Percentiles rank a stretch among this genome's conserved stretches.
phyloP scores from a whole-genome alignment of 2,797 vertebrate species.

The Amniataba percoides region DNA sequence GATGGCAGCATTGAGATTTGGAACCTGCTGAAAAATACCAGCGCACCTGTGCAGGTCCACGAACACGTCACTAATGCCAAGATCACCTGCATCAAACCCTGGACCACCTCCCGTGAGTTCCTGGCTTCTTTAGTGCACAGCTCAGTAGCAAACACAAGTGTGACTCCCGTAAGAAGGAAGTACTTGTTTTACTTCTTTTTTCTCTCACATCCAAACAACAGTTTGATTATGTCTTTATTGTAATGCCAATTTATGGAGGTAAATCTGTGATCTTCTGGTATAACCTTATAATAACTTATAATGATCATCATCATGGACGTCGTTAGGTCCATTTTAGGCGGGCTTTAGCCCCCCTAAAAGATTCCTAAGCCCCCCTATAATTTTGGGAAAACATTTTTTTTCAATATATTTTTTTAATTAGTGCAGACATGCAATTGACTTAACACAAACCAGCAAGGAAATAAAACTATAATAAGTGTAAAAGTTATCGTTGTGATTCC shows the following conservation, averaged over 20 bases:
- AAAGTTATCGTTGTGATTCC: too few relatives aligned
- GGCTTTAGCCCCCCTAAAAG: too few relatives aligned
- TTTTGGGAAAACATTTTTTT: too few relatives aligned
- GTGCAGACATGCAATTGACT: too few relatives aligned
- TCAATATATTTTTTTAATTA: too few relatives aligned
- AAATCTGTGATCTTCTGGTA: neutral
- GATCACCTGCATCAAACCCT: slow-evolving; percentile 90
- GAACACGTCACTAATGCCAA: slow-evolving; percentile 74
- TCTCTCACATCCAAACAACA: neutral
- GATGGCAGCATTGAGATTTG: slow-evolving; percentile 92
- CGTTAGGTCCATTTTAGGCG: too few relatives aligned
- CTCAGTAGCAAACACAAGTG: neutral
- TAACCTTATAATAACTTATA: too few relatives aligned
- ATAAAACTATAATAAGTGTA: too few relatives aligned
- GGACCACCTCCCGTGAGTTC: slow-evolving; percentile 86
- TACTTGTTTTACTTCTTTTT: neutral
- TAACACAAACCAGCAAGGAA: too few relatives aligned
- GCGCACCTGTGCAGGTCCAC: slow-evolving; percentile 85
- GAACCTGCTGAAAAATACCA: slow-evolving; percentile 92
- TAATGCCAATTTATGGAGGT: neutral
- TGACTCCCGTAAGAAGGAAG: neutral
- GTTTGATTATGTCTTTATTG: neutral
- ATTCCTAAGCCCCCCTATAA: too few relatives aligned
- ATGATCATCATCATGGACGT: too few relatives aligned
- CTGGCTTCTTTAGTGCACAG: neutral